These are phyloP conservation scores for Ispidina picta DNA, from an alignment of 2,797 vertebrate species.

Conservation along the genomic window DNA sequence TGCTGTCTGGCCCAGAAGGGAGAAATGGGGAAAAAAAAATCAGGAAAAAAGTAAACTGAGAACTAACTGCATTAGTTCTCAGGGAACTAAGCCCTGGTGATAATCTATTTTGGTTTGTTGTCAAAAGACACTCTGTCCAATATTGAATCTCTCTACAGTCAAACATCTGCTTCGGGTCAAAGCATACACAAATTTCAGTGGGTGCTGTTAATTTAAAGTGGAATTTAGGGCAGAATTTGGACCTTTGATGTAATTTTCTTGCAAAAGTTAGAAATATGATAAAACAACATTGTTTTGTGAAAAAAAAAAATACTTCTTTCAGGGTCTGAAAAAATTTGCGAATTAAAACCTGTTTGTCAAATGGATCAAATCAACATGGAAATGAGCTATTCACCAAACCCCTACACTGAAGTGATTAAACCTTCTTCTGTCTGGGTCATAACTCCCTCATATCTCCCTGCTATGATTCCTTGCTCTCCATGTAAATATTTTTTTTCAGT, in stretches of 20 bases:
- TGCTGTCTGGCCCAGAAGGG: neutral
- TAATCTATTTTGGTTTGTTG: neutral
- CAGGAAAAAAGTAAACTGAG: neutral
- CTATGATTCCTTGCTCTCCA: neutral
- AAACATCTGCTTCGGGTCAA: neutral
- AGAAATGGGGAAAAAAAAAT: neutral
- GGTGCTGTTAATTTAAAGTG: neutral
- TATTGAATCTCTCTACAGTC: neutral
- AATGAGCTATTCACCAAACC: neutral
- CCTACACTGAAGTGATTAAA: neutral
- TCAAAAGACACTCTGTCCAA: neutral
- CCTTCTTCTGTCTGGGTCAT: neutral
- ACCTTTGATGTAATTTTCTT: neutral
- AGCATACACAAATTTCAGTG: neutral
- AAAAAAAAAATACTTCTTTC: neutral
- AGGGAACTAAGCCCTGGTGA: neutral
- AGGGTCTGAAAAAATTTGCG: neutral
- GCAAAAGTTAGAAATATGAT: neutral
- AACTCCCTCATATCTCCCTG: neutral
- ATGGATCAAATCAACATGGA: neutral
- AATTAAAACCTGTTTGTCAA: neutral
- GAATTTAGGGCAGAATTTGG: neutral
- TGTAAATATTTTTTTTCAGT: slow-evolving; percentile 13
- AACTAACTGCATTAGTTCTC: neutral
- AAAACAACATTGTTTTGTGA: neutral